Evolutionary conservation across 2,113 vertebrate genomes (phyloP).

Genomic region (Leucosticte australis): DNA sequence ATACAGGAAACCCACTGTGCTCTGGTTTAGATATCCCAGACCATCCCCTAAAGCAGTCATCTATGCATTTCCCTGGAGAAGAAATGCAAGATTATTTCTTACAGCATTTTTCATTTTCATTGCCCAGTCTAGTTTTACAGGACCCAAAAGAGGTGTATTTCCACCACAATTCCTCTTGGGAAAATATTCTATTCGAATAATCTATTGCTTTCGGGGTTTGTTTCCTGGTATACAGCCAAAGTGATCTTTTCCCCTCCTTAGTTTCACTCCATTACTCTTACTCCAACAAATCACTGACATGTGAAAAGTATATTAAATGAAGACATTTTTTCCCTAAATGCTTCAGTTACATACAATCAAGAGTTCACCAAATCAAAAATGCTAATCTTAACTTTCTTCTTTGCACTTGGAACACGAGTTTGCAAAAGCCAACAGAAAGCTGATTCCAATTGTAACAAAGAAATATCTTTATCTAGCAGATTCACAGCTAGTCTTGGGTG

Average conservation of each 20-base stretch:
- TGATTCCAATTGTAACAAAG: background rate
- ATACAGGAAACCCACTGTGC: background rate
- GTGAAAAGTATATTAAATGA: background rate
- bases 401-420: background rate
- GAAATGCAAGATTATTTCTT: conserved; percentile 14
- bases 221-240: background rate
- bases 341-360: background rate
- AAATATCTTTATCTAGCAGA: background rate
- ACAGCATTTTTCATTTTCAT: conserved; percentile 21
- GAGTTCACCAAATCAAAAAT: background rate
- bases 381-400: background rate
- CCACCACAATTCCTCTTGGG: background rate
- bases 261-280: conserved; percentile 11
- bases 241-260: background rate
- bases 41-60: background rate
- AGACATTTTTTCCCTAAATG: background rate
- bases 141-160: conserved; percentile 9
- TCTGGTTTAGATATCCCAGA: background rate
- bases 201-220: background rate
- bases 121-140: conserved; percentile 15
- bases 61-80: background rate
- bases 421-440: background rate
- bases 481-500: background rate
- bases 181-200: background rate
- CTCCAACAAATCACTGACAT: background rate